Base-by-base conservation (phyloP, 2,113 vertebrate species). In the Perognathus longimembris region DNA sequence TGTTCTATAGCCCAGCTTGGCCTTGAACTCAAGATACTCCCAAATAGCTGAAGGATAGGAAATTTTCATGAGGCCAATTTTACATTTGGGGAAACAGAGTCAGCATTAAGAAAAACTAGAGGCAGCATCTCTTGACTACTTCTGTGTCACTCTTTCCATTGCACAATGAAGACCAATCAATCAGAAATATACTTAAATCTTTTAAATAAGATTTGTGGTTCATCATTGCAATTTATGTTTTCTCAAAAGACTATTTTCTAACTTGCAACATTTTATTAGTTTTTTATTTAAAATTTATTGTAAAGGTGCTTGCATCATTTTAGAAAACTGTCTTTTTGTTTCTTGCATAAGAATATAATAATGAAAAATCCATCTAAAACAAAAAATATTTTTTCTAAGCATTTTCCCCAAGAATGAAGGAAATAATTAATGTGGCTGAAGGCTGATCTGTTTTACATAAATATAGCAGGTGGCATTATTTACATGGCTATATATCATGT, bases 391-490 rank as follows among this genome's bases (percentile, higher is more conserved):
- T 45, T 24, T 45, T 84, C 6, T 7, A 87, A 79, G 17, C 26
- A 74, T 96, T 88, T 95, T 73, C n/a, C 59, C 74, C 70, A 79
- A 95, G 95, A 96, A 96, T 57, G 88, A 89, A 71, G 76, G 50
- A 77, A 92, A 94, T 78, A 93, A 96, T 95, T 92, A 95, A 94
- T 50, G 73, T 34, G 76, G 76, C 12, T 5, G 10, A 79, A 45
- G 26, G 54, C 42, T 78, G 38, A 96, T 95, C 76, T 85, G 92
- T 95, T 93, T 61, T 87, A 92, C 36, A 77, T 95, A 96, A 95
- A 95, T 96, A 80, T 93, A 96, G 90, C 93, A 97, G 86, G 95
- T 97, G 73, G 96, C 93, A 83, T 96, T 95, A 88, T 95, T 97
- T 97, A 84, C 17, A 26, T 82, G 95, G 90, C 94, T 92, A 40